Percentiles rank a stretch among this genome's conserved stretches.
These are phyloP conservation scores for Apomyelois bistriatella DNA, from an alignment of 2,888 invertebrate genomes.

Conservation along the genomic window DNA sequence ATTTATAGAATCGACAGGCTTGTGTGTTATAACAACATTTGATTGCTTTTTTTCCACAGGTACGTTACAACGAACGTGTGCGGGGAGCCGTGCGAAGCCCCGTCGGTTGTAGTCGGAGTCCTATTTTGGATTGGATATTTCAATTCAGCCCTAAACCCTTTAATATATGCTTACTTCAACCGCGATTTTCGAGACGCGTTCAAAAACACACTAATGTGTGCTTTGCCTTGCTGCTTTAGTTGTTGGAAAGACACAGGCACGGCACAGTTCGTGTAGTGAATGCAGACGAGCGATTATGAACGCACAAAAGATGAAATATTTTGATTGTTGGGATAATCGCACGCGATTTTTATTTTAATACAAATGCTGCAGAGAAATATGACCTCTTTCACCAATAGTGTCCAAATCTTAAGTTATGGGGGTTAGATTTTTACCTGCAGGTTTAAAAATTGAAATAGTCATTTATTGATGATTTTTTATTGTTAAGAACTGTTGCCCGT, in stretches of 20 bases:
- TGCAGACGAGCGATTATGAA: conserved; percentile 31
- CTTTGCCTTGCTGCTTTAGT: conserved; percentile 89
- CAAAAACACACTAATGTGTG: conserved; percentile 92
- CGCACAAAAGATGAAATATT: background rate
- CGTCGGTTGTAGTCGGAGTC: conserved; percentile 91
- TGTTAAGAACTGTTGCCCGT: no score
- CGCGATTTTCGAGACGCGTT: conserved; percentile 98
- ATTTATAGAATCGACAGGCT: no score
- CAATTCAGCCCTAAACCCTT: conserved; percentile 96
- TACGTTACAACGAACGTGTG: conserved; percentile 91
- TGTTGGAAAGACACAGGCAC: conserved; percentile 85
- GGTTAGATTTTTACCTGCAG: no score
- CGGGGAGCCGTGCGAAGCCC: conserved; percentile 90
- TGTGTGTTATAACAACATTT: no score
- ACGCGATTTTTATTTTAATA: no score
- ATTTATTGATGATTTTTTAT: no score
- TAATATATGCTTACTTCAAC: conserved; percentile 98
- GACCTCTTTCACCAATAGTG: no score
- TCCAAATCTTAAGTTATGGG: no score
- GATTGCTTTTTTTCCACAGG: conserved; percentile 69
- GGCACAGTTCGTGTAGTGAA: conserved; percentile 77
- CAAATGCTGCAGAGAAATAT: no score
- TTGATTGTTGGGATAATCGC: no score
- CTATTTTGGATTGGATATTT: conserved; percentile 99
- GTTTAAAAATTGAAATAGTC: no score